A percentile compares a stretch with the other conserved stretches of the same genome.
phyloP scores from a whole-genome alignment of 1,140 invertebrate species.

The Drosophila jambulina region DNA sequence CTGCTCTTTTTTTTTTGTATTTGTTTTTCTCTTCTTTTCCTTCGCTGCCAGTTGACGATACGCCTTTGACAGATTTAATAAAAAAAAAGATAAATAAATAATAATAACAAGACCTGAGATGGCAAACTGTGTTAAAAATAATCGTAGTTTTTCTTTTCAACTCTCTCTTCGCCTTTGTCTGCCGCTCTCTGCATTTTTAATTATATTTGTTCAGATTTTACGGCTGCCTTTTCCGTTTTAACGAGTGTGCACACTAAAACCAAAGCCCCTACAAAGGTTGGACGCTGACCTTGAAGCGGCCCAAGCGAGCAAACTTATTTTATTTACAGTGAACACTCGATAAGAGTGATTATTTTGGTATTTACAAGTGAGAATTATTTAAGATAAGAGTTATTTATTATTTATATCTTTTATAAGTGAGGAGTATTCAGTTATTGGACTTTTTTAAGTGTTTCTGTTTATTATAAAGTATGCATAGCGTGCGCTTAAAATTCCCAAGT shows the following conservation, averaged over 20 bases:
- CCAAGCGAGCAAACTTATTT: not conserved
- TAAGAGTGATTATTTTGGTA: not conserved
- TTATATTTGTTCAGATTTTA: conserved; percentile 43
- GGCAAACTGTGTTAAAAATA: conserved; percentile 43
- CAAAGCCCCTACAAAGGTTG: conserved; percentile 26
- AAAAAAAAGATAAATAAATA: conserved; percentile 12
- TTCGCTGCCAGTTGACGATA: conserved; percentile 18
- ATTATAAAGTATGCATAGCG: not conserved
- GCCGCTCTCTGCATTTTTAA: conserved; percentile 40
- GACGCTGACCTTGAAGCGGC: conserved; percentile 61
- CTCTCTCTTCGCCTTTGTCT: conserved; percentile 15
- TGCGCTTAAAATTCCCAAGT: not conserved
- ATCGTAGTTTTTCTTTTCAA: conserved; percentile 9
- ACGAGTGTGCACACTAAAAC: conserved; percentile 19
- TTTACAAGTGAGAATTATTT: not conserved
- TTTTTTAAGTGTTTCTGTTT: not conserved
- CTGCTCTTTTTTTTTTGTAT: conserved; percentile 13
- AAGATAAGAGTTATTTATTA: too few relatives aligned
- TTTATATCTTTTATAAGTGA: too few relatives aligned
- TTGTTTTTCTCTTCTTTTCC: conserved; percentile 20
- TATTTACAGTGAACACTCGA: not conserved
- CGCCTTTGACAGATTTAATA: conserved; percentile 47
- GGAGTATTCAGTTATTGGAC: too few relatives aligned
- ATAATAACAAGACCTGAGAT: conserved; percentile 20
- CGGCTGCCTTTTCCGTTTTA: conserved; percentile 9